Evolutionary conservation across 2,888 invertebrate species (phyloP), one percentile per base, ranked within the genome.

Genomic region (Rutpela maculata): DNA sequence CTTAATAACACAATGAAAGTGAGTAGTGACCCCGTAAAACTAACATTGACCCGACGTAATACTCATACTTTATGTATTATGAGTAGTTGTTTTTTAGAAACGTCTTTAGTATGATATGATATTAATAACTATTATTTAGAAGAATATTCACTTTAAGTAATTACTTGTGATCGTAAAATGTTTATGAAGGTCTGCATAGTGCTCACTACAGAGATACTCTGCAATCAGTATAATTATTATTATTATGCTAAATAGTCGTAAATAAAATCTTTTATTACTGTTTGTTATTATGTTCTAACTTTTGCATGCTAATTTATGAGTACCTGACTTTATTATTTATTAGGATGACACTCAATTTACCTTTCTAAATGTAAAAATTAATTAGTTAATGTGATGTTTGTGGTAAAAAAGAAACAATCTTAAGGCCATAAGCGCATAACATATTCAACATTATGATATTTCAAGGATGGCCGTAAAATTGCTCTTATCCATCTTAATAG

Each of bases 31-130:
- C 62, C 62, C 4, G n/a, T 5, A 62, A 6, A 35, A n/a, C 31
- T 62, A 62, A 22, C 62, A 62, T 62, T 62, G 62, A 31, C 31
- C 31, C 62, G 31, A 62, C 22, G 31, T n/a, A 22, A 15, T 62
- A 11, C 26, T 62, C n/a, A 26, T 26, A 43, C 11, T 38, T 38
- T 62, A 62, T 31, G 31, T 31, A 15, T 6, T 62, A 31, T 1
- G 31, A 26, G 5, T n/a, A 22, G 11, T n/a, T 7, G 62, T 4
- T 31, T 62, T 31, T 62, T 31, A 7, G 9, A n/a, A 43, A 62
- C 22, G 12, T 2, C 15, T 0, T 26, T 11, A 11, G 7, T 26
- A 9, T 35, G 12, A 15, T 9, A 43, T 43, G 43, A 15, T 43
- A 15, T 15, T 43, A 43, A 43, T 43, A 43, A 43, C 12, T 43